Evolutionary conservation across 1,140 invertebrate species (phyloP), one percentile per base, ranked within the genome.

Genomic region (Gonioctena quinquepunctata): DNA sequence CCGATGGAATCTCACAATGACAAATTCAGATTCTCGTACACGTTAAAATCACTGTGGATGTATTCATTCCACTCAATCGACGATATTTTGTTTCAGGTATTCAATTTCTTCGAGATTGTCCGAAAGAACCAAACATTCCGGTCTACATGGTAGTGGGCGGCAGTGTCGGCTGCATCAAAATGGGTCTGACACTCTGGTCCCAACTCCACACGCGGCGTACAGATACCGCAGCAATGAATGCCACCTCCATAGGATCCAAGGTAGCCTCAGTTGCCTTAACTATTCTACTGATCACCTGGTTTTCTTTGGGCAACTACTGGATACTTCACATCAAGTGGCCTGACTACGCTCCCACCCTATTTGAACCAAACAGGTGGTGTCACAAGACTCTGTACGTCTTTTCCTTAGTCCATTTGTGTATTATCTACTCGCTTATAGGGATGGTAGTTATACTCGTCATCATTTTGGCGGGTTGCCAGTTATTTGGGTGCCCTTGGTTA

Each of bases 121-220:
- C 91, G 0, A 87, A 87, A n/a, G 90, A 94, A 80, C 89, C 90
- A 0, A 86, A 90, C 62, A 91, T 95, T 62, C 92, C 93, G 0
- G 88, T 94, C 11, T 95, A 95, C 82, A 91, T 95, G 89, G 87
- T 94, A 33, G 92, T 94, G 7, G 92, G 92, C 1, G 94, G 94
- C 0, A 86, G 85, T 5, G 87, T 93, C 21, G 92, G 93, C 0
- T 86, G 89, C 1, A 82, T 91, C 0, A 89, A 91, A 72, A 90
- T 93, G 83, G 84, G 89, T 8, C 89, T 91, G 86, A 83, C 89
- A 18, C 83, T 93, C 7, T 94, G 90, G 85, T 85, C 86, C 1
- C 91, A 93, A 79, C 86, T 93, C 8, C 84, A 86, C 49, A 87
- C 86, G 0, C 83, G 89, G 4, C 84, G 86, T n/a, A 82, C 88